These are phyloP conservation scores for Melanotaenia duboulayi DNA, from an alignment of 2,113 vertebrate species.

Conservation along the genomic window DNA sequence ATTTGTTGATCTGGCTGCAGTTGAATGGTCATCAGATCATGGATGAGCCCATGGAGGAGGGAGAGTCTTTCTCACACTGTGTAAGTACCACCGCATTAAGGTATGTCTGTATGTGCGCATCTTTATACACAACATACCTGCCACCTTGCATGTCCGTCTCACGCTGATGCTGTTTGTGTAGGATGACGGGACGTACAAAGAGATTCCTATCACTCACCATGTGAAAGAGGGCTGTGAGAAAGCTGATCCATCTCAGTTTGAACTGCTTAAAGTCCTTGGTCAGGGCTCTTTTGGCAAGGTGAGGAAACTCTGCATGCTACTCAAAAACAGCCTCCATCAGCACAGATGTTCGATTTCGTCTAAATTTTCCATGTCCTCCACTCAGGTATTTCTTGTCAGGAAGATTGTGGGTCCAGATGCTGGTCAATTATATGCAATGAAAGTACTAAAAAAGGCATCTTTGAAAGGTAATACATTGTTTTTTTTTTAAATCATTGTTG, in stretches of 20 bases:
- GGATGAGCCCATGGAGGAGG: conserved; percentile 97
- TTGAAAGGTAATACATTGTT: conserved; percentile 89
- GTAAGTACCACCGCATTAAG: conserved; percentile 83
- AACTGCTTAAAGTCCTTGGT: conserved; percentile 96
- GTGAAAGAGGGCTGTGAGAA: conserved; percentile 99
- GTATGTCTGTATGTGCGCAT: neutral
- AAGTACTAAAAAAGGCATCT: conserved; percentile 98
- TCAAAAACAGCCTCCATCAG: neutral
- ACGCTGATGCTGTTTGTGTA: conserved; percentile 62
- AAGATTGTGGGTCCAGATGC: conserved; percentile 95
- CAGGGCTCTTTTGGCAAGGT: conserved; percentile 99
- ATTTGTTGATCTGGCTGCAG: conserved; percentile 78
- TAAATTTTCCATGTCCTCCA: neutral
- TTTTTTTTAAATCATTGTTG: neutral
- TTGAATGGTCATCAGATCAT: conserved; percentile 95
- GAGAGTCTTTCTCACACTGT: conserved; percentile 89
- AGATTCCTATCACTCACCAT: conserved; percentile 96
- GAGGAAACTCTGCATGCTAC: conserved; percentile 34
- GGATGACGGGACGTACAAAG: conserved; percentile 93
- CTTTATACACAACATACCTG: neutral
- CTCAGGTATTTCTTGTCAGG: conserved; percentile 94
- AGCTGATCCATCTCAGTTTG: conserved; percentile 95
- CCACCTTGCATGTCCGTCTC: neutral
- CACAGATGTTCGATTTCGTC: neutral
- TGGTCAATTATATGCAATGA: conserved; percentile 98